A percentile compares a stretch with the other conserved stretches of the same genome.
These are phyloP conservation scores for Prunella himalayana DNA, from an alignment of 2,113 vertebrate genomes.

Conservation along the genomic window DNA sequence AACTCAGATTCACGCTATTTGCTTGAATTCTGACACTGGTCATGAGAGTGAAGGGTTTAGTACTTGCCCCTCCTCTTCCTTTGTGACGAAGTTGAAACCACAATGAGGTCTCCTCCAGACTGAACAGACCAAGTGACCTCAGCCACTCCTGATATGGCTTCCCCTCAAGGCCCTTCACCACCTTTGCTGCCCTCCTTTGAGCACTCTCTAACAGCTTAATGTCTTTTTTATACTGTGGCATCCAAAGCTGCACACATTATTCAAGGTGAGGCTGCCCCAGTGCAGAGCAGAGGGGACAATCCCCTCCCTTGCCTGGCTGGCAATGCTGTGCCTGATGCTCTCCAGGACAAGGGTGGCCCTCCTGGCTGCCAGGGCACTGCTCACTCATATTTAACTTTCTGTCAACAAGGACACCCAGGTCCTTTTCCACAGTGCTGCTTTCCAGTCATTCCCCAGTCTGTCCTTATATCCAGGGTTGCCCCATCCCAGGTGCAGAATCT, in stretches of 20 bases:
- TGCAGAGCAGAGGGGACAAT: background rate
- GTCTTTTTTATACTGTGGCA: background rate
- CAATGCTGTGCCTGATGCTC: fast-evolving
- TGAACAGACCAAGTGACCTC: background rate
- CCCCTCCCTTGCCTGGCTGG: background rate
- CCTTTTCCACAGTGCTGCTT: background rate
- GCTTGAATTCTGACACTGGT: background rate
- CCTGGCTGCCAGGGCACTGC: background rate
- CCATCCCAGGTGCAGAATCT: background rate
- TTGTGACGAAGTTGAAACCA: background rate
- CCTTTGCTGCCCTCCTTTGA: background rate
- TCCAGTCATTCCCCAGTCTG: background rate
- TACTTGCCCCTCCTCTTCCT: background rate
- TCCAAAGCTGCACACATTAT: background rate
- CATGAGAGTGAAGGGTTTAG: background rate
- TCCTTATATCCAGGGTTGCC: background rate
- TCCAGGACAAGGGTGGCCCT: fast-evolving
- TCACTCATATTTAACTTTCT: background rate
- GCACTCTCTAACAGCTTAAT: background rate
- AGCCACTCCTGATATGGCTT: fast-evolving
- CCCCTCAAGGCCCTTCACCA: background rate
- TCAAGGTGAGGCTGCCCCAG: fast-evolving
- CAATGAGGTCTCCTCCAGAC: background rate
- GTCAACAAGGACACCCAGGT: background rate
- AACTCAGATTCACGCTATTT: background rate